Base-by-base conservation (phyloP, 2,797 vertebrate species). In the Buceros bicornis region DNA sequence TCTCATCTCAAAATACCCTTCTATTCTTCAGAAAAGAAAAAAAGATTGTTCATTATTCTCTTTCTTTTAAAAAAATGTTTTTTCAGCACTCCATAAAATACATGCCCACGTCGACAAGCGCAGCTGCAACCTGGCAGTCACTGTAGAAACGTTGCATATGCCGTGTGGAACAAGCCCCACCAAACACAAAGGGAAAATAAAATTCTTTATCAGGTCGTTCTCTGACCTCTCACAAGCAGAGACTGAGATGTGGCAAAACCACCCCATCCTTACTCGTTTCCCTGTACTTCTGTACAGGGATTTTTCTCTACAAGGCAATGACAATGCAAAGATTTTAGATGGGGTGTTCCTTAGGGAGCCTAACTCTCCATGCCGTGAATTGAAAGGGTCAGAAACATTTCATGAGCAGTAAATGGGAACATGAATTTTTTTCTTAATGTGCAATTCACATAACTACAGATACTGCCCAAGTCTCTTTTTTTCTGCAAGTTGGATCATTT, bases 1-100 rank as follows among this genome's bases (percentile, higher is more conserved):
- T 85, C 60, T 86, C 19, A 73, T 94, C 95, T 91, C 79, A 87
- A 95, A 95, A 87, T 82, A 82, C 10, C 14, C 60, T 82, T 87
- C 67, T 22, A 45, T 82, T 95, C 50, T 81, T 94, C 48, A 77
- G 43, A 40, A 66, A 37, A 71, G 19, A 40, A 71, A 77, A 77
- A 71, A 67, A 61, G 7, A 15, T 77, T 53, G 71, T 3, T 5
- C 29, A 31, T 72, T 50, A 29, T 56, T 80, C 10, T 74, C 19
- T 67, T 64, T 19, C 13, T 73, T 56, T 78, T 70, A 18, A 2
- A 77, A 73, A 77, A 42, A 25, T 43, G 1, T 16, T 72, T 53
- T 89, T 87, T 82, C 51, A 90, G 24, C 0, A 2, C 70, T 82
- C 7, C 43, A 26, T 85, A 50, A 92, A 85, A 67, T 86, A 56